These are phyloP conservation scores for Saccostrea echinata DNA, from an alignment of 1,140 invertebrate species.

Conservation along the genomic window DNA sequence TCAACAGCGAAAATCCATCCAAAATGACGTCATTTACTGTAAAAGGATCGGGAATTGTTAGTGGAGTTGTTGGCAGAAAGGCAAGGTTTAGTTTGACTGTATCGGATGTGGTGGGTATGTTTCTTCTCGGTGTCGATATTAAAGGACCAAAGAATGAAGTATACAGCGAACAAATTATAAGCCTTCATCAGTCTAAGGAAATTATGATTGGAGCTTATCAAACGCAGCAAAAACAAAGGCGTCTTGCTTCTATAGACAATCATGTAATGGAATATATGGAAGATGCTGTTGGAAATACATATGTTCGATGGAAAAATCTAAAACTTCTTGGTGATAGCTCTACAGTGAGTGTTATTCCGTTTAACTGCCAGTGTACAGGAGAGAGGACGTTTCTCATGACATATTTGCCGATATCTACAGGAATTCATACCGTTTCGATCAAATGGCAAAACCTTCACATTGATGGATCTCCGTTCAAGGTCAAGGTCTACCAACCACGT, in stretches of 20 bases:
- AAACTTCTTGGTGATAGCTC: constrained; percentile 58
- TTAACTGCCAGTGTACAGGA: constrained; percentile 69
- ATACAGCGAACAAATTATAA: constrained; percentile 70
- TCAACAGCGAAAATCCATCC: neutral
- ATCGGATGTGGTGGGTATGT: constrained; percentile 63
- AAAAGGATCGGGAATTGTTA: constrained; percentile 70
- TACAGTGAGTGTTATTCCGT: constrained; percentile 65
- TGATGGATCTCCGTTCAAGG: constrained; percentile 72
- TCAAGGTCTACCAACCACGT: constrained; percentile 65
- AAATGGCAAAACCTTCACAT: constrained; percentile 68
- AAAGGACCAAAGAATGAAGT: constrained; percentile 71
- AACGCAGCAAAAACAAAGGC: neutral
- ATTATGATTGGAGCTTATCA: neutral
- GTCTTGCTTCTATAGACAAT: constrained; percentile 48
- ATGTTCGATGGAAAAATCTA: constrained; percentile 70
- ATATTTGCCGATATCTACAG: constrained; percentile 70
- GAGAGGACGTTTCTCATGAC: constrained; percentile 71
- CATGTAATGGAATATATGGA: constrained; percentile 59
- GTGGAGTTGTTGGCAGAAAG: constrained; percentile 70
- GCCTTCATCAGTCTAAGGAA: constrained; percentile 58
- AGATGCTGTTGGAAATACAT: constrained; percentile 68
- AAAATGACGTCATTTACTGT: constrained; percentile 56
- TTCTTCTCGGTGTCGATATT: constrained; percentile 72
- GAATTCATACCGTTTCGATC: constrained; percentile 70
- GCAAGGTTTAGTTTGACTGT: constrained; percentile 72